Conservation (phyloP, 2,888 invertebrate genomes). For the Luperina nickerlii region DNA sequence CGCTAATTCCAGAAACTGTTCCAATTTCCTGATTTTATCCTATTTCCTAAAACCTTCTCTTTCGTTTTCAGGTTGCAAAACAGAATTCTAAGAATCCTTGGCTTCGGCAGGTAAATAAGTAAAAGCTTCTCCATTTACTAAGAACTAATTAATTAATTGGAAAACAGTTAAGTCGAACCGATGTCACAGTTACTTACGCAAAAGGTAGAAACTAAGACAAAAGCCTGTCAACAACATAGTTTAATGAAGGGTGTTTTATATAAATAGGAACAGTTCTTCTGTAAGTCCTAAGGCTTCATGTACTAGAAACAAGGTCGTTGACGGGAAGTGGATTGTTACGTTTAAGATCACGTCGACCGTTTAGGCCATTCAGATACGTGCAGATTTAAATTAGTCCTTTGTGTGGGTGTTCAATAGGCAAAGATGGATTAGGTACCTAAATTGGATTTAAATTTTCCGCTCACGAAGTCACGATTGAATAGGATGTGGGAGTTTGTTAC, state of each 20-base stretch:
- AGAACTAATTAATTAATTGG: conserved; percentile 16
- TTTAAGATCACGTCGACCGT: conserved; percentile 46
- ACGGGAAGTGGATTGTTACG: conserved; percentile 71
- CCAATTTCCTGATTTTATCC: neutral
- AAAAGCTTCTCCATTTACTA: conserved; percentile 8
- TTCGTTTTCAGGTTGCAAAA: conserved; percentile 45
- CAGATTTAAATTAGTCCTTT: conserved; percentile 41
- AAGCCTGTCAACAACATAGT: conserved; percentile 19
- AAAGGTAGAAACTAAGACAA: conserved; percentile 37
- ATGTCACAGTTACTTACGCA: conserved; percentile 1
- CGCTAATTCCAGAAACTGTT: neutral
- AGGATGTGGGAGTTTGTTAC: conserved; percentile 27
- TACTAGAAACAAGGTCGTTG: conserved; percentile 63
- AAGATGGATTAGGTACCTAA: conserved; percentile 37
- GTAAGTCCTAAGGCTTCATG: conserved; percentile 72
- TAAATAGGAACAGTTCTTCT: conserved; percentile 59
- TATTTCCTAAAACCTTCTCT: conserved; percentile 27
- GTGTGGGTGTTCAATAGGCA: conserved; percentile 53
- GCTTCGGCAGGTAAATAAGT: conserved; percentile 39
- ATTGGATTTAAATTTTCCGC: conserved; percentile 38
- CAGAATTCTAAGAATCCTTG: conserved; percentile 30
- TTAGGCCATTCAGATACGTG: conserved; percentile 59
- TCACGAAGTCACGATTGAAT: conserved; percentile 15
- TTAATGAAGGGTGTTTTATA: conserved; percentile 55
- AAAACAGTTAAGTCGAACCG: neutral